Conservation (phyloP, 2,113 vertebrate genomes). For the Periophthalmodon schlosseri region DNA sequence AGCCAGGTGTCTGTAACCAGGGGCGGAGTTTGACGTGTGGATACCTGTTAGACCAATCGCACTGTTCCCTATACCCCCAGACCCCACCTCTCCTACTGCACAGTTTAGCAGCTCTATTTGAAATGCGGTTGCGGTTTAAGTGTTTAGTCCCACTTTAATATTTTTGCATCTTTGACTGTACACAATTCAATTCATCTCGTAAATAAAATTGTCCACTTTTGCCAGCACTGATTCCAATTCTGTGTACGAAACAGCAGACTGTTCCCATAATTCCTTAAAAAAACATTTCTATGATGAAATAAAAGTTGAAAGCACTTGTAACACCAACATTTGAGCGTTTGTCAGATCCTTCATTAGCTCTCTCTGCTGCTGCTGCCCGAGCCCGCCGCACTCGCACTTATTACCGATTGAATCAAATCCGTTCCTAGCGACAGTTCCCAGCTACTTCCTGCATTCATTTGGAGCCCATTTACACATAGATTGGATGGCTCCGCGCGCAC, state of each 20-base stretch:
- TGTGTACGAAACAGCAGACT: background rate
- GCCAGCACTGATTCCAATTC: background rate
- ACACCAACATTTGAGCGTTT: background rate
- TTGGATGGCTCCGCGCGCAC: conserved; percentile 12
- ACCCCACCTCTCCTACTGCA: too few species aligned
- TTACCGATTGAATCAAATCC: conserved; percentile 3
- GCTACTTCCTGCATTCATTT: conserved; percentile 26
- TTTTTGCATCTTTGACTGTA: too few species aligned
- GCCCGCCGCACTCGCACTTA: background rate
- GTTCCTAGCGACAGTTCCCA: background rate
- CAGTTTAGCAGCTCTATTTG: too few species aligned
- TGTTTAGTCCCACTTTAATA: too few species aligned
- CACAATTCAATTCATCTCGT: too few species aligned
- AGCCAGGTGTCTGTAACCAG: too few species aligned
- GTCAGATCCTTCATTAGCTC: conserved; percentile 4
- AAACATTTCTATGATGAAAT: background rate
- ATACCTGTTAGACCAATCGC: too few species aligned
- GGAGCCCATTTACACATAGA: conserved; percentile 27
- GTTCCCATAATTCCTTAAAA: background rate
- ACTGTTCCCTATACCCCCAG: too few species aligned
- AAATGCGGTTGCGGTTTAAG: too few species aligned
- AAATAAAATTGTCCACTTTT: too few species aligned
- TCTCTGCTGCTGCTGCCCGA: background rate
- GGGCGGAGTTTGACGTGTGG: too few species aligned
- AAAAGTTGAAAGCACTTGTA: background rate